These are phyloP conservation scores for Heptranchias perlo DNA, from an alignment of 2,113 vertebrate species.

Conservation along the genomic window DNA sequence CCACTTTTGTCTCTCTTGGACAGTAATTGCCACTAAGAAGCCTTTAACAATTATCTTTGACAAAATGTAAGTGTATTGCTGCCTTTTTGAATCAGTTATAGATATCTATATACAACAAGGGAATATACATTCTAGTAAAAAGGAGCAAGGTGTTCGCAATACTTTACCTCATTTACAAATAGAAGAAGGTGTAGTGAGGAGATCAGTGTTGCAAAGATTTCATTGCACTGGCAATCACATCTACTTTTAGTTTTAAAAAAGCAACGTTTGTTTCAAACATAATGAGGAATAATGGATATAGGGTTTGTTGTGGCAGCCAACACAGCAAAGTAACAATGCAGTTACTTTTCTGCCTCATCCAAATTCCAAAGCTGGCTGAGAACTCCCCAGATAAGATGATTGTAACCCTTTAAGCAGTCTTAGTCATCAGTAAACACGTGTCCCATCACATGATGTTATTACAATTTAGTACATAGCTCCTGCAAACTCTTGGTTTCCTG, in stretches of 20 bases:
- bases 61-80: neutral
- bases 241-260: neutral
- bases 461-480: neutral
- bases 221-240: neutral
- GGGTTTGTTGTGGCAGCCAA: neutral
- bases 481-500: neutral
- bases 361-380: neutral
- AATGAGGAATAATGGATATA: neutral
- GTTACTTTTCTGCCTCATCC: neutral
- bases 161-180: neutral
- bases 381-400: neutral
- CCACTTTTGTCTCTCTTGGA: neutral
- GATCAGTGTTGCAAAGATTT: neutral
- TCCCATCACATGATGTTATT: neutral
- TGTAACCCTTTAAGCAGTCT: neutral
- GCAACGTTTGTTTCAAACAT: neutral
- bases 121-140: neutral
- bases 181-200: neutral
- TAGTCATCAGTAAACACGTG: neutral
- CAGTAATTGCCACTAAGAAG: neutral
- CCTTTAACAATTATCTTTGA: neutral
- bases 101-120: neutral
- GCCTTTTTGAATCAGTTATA: neutral
- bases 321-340: neutral
- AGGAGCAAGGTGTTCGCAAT: neutral